A percentile compares a stretch with the other conserved stretches of the same genome.
Evolutionary conservation across 2,113 vertebrate species (phyloP).

Genomic region (Melospiza georgiana): DNA sequence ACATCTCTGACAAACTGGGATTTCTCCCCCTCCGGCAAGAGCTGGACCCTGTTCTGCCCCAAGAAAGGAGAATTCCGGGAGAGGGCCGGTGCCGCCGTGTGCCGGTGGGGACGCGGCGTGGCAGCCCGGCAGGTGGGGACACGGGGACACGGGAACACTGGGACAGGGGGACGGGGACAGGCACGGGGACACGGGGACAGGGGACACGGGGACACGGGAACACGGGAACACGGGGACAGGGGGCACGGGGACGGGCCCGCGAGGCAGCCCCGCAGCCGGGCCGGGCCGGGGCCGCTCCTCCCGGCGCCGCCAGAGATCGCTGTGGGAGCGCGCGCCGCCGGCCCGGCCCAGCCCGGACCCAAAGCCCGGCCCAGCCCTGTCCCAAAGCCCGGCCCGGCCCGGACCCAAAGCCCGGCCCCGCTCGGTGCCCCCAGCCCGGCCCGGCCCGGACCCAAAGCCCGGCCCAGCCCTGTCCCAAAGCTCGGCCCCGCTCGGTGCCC

Average conservation of each 20-base stretch:
- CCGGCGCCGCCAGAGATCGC: background rate
- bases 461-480: too few relatives aligned
- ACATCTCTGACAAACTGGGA: background rate
- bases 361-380: too few relatives aligned
- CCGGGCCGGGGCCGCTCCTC: background rate
- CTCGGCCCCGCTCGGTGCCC: too few relatives aligned
- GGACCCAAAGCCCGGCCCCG: background rate
- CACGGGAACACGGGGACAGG: background rate
- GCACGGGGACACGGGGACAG: too few relatives aligned
- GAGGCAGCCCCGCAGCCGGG: background rate
- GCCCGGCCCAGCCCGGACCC: too few relatives aligned
- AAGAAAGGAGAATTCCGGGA: background rate
- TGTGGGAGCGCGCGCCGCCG: background rate
- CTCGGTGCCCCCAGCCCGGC: too few relatives aligned
- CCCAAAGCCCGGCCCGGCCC: too few relatives aligned
- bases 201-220: too few relatives aligned
- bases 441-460: too few relatives aligned
- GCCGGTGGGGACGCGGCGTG: background rate
- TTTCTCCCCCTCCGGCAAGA: background rate
- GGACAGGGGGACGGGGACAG: too few relatives aligned
- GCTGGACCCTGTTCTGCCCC: fast-evolving
- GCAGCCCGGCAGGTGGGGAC: background rate
- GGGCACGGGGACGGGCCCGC: too few relatives aligned
- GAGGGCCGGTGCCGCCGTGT: fast-evolving
- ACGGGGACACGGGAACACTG: too few relatives aligned